Base-by-base conservation (phyloP, 2,797 vertebrate species). In the Pelodytes ibericus region DNA sequence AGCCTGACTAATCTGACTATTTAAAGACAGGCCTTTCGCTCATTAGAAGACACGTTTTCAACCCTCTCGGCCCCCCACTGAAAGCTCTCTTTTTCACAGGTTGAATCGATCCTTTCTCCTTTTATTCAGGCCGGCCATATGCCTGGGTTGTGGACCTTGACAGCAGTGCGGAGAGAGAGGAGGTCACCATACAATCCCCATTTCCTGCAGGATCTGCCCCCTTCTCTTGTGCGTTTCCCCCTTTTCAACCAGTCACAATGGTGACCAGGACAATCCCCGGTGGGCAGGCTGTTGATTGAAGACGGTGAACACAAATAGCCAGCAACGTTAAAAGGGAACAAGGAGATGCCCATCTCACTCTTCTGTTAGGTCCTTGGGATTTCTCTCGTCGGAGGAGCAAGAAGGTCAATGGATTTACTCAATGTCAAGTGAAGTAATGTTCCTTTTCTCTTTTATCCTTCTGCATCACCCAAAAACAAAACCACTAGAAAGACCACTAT, bases 351-450 rank as follows among this genome's bases (percentile, higher is more conserved):
- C 86, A 72, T 87, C 85, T 80, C 84, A 90, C 87, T 87, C 83
- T 84, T 87, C 77, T 84, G 87, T 15, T 81, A 87, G 87, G 94
- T 93, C 92, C 92, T 88, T 91, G 79, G 87, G 86, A 93, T 93
- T 91, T 87, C 83, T 92, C 84, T 75, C 75, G 85, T 83, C 80
- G 89, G 83, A 86, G 79, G 79, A 84, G 78, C 82, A 84, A 83
- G 82, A 41, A 80, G 73, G 25, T 66, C 30, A 75, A 75, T 56
- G 78, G 83, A 82, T 80, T 75, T 80, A 84, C 30, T 29, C 73
- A 8, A 31, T 44, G 30, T 74, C 67, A 84, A 78, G 80, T 41
- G 39, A 51, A 75, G 73, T 58, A 65, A 81, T 33, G 33, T 63
- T n/a, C 39, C 68, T 39, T 8, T 29, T 71, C 31, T 58, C 60